Evolutionary conservation across 2,888 invertebrate species (phyloP).

Genomic region (Lycia hirtaria): DNA sequence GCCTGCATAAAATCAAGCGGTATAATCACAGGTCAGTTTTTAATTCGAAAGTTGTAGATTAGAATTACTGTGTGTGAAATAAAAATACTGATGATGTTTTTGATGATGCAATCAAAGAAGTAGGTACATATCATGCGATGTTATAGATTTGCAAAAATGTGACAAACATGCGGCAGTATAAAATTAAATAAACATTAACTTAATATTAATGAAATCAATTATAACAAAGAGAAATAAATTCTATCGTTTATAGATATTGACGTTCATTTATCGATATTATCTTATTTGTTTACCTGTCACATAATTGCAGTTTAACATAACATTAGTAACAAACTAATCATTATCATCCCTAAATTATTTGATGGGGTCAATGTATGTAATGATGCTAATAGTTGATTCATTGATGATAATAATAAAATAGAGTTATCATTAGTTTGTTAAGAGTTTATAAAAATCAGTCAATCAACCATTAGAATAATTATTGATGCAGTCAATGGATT

Average conservation of each 20-base stretch:
- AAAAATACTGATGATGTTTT: background rate
- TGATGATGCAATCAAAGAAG: background rate
- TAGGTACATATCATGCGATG: background rate
- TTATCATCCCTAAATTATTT: constrained; percentile 35
- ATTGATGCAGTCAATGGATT: constrained; percentile 41
- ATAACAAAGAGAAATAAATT: too few species aligned
- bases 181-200: background rate
- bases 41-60: background rate
- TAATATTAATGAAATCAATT: too few species aligned
- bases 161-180: background rate
- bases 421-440: background rate
- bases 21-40: constrained; percentile 97
- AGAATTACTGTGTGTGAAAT: background rate
- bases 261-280: too few species aligned
- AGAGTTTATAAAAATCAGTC: constrained; percentile 3
- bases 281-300: background rate
- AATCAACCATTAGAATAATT: constrained; percentile 37
- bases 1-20: constrained; percentile 98
- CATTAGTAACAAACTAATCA: background rate
- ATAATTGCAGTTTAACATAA: constrained; percentile 1
- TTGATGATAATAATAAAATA: background rate
- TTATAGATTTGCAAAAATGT: constrained; percentile 12
- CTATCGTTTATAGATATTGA: too few species aligned
- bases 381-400: constrained; percentile 35
- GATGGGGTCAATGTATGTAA: constrained; percentile 48